Percentiles rank a stretch among this genome's conserved stretches.
Conservation (phyloP, 2,113 vertebrate genomes). For the Trogon surrucura region DNA sequence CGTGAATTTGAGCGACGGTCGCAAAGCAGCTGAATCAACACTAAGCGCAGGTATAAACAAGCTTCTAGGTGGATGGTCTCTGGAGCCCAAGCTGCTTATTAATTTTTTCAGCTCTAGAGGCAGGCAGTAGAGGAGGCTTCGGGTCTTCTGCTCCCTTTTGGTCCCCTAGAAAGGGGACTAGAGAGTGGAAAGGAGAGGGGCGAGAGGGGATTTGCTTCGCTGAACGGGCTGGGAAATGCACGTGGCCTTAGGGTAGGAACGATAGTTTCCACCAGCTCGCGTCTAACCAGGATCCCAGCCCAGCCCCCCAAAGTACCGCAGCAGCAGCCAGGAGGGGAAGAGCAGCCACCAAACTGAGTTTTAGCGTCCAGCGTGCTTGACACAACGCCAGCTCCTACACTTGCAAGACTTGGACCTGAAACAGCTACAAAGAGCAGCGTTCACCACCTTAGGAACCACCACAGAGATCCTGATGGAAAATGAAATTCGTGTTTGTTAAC, state of each 20-base stretch:
- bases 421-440: not conserved
- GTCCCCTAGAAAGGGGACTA: not conserved
- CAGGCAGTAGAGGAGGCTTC: not conserved
- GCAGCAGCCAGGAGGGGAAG: not conserved
- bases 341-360: not conserved
- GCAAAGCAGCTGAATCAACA: conserved; percentile 52
- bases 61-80: not conserved
- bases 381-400: fast-evolving
- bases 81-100: not conserved
- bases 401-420: not conserved
- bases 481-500: conserved; percentile 57
- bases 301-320: not conserved
- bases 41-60: conserved; percentile 46
- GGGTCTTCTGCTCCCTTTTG: not conserved
- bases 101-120: not conserved
- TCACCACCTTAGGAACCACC: conserved; percentile 4
- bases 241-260: not conserved
- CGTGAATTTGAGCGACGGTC: not conserved
- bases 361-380: not conserved
- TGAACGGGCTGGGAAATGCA: not conserved
- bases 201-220: not conserved
- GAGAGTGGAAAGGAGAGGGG: not conserved
- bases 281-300: not conserved
- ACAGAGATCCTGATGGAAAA: conserved; percentile 35
- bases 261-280: not conserved